Percentiles rank a stretch among this genome's conserved stretches.
Conservation (phyloP, 2,113 vertebrate genomes). For the Isurus oxyrinchus region DNA sequence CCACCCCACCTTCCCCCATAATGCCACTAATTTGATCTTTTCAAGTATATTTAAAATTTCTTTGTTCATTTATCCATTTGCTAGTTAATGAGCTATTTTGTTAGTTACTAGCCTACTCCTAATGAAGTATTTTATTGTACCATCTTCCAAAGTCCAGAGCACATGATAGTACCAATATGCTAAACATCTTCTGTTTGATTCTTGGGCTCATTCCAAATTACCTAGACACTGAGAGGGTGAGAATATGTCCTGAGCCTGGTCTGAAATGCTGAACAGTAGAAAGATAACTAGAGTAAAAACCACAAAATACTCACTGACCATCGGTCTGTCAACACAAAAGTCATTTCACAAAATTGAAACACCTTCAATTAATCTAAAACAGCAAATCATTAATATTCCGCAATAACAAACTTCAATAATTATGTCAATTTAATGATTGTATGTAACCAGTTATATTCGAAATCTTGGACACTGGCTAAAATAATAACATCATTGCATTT, state of each 20-base stretch:
- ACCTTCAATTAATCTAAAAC: neutral
- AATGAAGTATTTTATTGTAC: neutral
- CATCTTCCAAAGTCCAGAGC: neutral
- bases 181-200: neutral
- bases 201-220: neutral
- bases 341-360: neutral
- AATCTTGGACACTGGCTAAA: neutral
- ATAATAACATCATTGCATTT: neutral
- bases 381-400: neutral
- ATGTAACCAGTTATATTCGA: neutral
- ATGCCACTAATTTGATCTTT: neutral
- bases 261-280: neutral
- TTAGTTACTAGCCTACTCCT: neutral
- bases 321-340: too few species aligned
- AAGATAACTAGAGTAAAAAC: neutral
- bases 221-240: neutral
- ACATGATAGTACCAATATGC: neutral
- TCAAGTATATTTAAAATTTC: neutral
- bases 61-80: neutral
- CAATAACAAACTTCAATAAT: neutral
- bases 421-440: neutral
- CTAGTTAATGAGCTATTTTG: neutral
- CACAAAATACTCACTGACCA: neutral
- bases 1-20: neutral
- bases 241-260: neutral